Conservation (phyloP, 92 coral and sea anemone genomes). For the Siderastrea siderea region DNA sequence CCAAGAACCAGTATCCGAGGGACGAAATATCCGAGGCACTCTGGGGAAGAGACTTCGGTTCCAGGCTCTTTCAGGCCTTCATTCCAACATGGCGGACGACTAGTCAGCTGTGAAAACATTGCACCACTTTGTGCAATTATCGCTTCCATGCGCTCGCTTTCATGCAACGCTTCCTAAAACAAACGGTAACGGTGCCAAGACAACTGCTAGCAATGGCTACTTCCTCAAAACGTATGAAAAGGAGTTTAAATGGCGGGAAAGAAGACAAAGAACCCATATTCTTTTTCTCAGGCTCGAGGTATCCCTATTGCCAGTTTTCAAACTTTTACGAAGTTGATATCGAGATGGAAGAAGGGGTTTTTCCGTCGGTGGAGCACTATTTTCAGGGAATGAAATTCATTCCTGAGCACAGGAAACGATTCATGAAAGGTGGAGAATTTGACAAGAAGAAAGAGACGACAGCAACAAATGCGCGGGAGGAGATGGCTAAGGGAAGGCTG, state of each 20-base stretch:
- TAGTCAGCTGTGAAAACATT: background rate
- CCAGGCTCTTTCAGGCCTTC: background rate
- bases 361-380: constrained; percentile 93
- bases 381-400: constrained; percentile 94
- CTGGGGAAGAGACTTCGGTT: background rate
- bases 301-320: constrained; percentile 67
- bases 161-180: background rate
- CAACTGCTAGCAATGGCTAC: constrained; percentile 3
- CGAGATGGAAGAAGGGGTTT: constrained; percentile 89
- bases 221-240: constrained; percentile 12
- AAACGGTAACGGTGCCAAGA: background rate
- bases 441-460: constrained; percentile 55
- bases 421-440: constrained; percentile 79
- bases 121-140: constrained; percentile 7
- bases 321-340: constrained; percentile 88
- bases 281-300: constrained; percentile 40
- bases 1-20: too few relatives aligned
- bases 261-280: constrained; percentile 10
- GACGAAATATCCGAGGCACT: background rate
- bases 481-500: constrained; percentile 71
- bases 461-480: constrained; percentile 45
- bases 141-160: background rate
- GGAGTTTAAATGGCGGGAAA: background rate
- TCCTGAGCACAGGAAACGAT: constrained; percentile 80
- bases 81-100: constrained; percentile 18